These are phyloP conservation scores for Aythya baeri DNA, from an alignment of 2,113 vertebrate species.

Conservation along the genomic window DNA sequence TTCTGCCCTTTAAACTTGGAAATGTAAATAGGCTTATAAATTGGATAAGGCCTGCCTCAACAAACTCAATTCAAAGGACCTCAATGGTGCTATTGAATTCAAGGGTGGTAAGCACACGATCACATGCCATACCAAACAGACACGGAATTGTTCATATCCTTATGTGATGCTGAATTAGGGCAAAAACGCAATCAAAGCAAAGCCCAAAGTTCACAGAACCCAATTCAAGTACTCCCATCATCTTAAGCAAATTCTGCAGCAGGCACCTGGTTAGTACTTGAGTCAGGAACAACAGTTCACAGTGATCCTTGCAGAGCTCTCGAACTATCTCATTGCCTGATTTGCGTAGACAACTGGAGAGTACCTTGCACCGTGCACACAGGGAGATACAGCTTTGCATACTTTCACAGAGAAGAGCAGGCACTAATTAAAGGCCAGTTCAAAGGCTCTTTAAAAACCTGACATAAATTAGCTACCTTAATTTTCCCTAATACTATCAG, in stretches of 20 bases:
- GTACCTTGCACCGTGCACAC: fast-evolving
- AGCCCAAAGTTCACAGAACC: not conserved
- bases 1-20: not conserved
- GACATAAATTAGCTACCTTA: not conserved
- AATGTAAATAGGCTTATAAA: not conserved
- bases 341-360: not conserved
- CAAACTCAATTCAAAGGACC: not conserved
- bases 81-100: not conserved
- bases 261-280: not conserved
- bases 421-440: not conserved
- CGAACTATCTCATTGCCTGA: fast-evolving
- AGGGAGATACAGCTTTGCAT: not conserved
- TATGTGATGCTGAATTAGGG: not conserved
- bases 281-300: not conserved
- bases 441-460: not conserved
- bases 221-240: not conserved
- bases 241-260: not conserved
- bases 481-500: not conserved
- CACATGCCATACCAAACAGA: not conserved
- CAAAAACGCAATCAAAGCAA: not conserved
- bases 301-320: not conserved
- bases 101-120: not conserved
- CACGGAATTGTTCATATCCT: not conserved
- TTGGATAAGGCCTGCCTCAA: not conserved
- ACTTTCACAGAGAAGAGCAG: not conserved